Evolutionary conservation across 2,797 vertebrate genomes (phyloP), one percentile per base, ranked within the genome.

Genomic region (Gymnoscopelus braueri): DNA sequence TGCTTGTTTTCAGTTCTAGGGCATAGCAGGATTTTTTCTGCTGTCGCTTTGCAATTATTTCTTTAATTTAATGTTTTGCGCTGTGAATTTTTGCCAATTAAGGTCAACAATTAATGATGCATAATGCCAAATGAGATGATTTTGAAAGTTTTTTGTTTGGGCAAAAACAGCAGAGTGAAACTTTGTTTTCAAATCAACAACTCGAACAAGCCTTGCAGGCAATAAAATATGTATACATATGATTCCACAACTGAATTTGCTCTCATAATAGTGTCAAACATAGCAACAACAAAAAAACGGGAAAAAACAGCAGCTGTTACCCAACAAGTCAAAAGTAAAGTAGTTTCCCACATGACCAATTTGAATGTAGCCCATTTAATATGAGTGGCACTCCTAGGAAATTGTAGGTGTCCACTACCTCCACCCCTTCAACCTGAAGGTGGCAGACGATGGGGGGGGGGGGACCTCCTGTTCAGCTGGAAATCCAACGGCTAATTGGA

Each of bases 241-340:
- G 39, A 2, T 39, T 75, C 65, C 2, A 23, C 56, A 10, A 57
- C 32, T 69, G 52, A 81, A 65, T 49, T 49, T 48, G 47, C 49
- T 63, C 67, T 60, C 55, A 55, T 62, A 47, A 75, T 78, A 49
- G 57, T 77, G 72, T 81, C 82, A 72, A 77, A 80, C 75, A 39
- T 51, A 62, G 58, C 58, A 72, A 71, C n/a, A n/a, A n/a, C n/a
- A 84, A 74, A 72, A 83, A 87, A 67, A 32, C 69, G 72, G 58
- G 69, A 83, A 72, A 73, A 84, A 39, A 87, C 67, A 83, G 73
- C 58, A 65, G 65, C 60, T 29, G 32, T 65, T 9, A 58, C 78
- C 81, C 77, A 80, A 76, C 71, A 82, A 78, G 76, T 85, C 77
- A 76, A 79, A 83, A 84, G 75, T 39, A 84, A 84, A 75, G 58